These are phyloP conservation scores for Cepaea nemoralis DNA, from an alignment of 1,140 invertebrate genomes.

Conservation along the genomic window DNA sequence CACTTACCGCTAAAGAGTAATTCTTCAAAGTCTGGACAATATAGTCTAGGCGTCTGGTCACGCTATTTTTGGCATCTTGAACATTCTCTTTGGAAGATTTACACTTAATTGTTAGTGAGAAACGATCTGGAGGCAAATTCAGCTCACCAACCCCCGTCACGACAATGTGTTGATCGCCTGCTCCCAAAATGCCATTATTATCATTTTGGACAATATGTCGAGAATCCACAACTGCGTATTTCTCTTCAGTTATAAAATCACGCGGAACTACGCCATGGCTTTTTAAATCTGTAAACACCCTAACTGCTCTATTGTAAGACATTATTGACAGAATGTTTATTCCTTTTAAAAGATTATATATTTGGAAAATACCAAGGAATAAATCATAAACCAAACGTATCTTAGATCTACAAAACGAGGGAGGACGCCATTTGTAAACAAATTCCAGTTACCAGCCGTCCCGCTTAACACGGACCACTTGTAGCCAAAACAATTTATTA, in stretches of 20 bases:
- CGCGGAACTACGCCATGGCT: background rate
- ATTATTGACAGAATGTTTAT: background rate
- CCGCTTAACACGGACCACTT: background rate
- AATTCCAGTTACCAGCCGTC: background rate
- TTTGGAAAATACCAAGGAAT: too few species aligned
- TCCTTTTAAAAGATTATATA: too few species aligned
- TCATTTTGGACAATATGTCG: too few species aligned
- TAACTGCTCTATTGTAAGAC: constrained; percentile 31
- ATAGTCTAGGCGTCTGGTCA: constrained; percentile 66
- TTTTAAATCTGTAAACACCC: constrained; percentile 37
- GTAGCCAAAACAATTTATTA: background rate
- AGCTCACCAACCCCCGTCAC: constrained; percentile 68
- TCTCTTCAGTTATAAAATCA: background rate
- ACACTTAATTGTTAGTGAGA: constrained; percentile 55
- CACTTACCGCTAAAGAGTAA: constrained; percentile 59
- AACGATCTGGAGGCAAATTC: constrained; percentile 63
- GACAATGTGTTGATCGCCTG: constrained; percentile 56
- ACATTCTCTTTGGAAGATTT: constrained; percentile 57
- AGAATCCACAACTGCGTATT: background rate
- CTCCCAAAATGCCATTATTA: constrained; percentile 26
- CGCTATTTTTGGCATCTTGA: constrained; percentile 69
- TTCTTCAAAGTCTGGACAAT: constrained; percentile 66
- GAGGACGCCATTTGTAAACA: constrained; percentile 11
- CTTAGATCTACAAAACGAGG: too few species aligned
- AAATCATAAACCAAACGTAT: too few species aligned